phyloP scores from a whole-genome alignment of 1,140 invertebrate genomes.

The Colletes gigas region DNA sequence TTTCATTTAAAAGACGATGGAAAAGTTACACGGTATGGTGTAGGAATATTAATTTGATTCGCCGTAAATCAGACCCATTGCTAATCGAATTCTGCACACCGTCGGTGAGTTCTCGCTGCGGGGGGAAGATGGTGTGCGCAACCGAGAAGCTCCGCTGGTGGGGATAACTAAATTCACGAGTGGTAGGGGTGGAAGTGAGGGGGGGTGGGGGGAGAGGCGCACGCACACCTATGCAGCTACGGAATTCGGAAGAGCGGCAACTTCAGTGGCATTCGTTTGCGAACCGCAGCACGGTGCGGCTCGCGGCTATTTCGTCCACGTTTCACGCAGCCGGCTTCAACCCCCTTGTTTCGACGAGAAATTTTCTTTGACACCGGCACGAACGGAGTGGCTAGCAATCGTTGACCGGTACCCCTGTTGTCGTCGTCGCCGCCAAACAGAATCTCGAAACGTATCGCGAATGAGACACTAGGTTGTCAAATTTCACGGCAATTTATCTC shows the following conservation, averaged over 20 bases:
- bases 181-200: not conserved
- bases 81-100: constrained; percentile 32
- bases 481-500: not conserved
- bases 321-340: not conserved
- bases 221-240: constrained; percentile 59
- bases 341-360: not conserved
- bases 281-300: constrained; percentile 48
- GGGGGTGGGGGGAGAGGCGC: constrained; percentile 17
- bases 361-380: not conserved
- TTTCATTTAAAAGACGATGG: too few species aligned
- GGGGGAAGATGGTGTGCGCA: constrained; percentile 13
- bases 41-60: too few species aligned
- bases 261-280: constrained; percentile 58
- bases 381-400: not conserved
- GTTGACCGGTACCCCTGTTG: not conserved
- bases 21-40: too few species aligned
- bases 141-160: constrained; percentile 7
- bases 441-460: not conserved
- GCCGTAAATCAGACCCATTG: constrained; percentile 14
- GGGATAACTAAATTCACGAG: constrained; percentile 32
- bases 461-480: not conserved
- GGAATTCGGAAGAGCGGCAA: constrained; percentile 63
- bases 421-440: too few species aligned
- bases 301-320: constrained; percentile 9
- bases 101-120: constrained; percentile 7